These are phyloP conservation scores for Hapalemur alaotrensis DNA, from an alignment of 2,797 vertebrate species.

Conservation along the genomic window DNA sequence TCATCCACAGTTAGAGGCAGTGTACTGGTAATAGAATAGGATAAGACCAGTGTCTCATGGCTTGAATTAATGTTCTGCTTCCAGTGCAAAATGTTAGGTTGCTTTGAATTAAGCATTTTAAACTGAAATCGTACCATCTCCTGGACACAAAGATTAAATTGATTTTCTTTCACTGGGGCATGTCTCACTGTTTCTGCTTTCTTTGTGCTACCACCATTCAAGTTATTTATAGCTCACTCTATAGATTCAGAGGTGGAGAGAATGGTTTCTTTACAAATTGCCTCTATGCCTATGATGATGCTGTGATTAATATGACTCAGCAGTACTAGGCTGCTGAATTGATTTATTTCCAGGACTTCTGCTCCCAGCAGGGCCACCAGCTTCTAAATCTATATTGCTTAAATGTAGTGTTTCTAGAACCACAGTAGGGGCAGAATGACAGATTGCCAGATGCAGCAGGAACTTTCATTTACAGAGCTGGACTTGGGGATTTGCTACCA, in stretches of 20 bases:
- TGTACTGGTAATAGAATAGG: neutral
- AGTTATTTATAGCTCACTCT: slow-evolving; percentile 41
- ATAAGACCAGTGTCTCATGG: neutral
- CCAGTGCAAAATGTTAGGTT: neutral
- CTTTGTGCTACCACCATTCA: slow-evolving; percentile 52
- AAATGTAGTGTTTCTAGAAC: neutral
- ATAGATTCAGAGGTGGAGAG: slow-evolving; percentile 55
- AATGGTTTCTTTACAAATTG: slow-evolving; percentile 56
- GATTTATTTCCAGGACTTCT: slow-evolving; percentile 54
- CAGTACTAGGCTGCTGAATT: neutral
- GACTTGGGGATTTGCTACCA: neutral
- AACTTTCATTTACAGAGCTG: neutral
- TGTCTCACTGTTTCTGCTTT: slow-evolving; percentile 64
- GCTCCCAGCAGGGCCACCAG: neutral
- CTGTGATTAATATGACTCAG: slow-evolving; percentile 52
- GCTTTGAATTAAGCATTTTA: slow-evolving; percentile 55
- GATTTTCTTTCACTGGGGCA: slow-evolving; percentile 52
- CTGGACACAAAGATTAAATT: slow-evolving; percentile 53
- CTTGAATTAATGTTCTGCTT: neutral
- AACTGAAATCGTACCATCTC: neutral
- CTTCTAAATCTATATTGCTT: slow-evolving; percentile 27
- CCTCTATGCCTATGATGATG: slow-evolving; percentile 25
- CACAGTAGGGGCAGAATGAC: neutral
- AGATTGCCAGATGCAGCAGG: neutral
- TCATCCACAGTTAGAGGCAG: neutral